A percentile compares a stretch with the other conserved stretches of the same genome.
phyloP scores from a whole-genome alignment of 2,888 invertebrate species.

The Ectemnius lituratus region DNA sequence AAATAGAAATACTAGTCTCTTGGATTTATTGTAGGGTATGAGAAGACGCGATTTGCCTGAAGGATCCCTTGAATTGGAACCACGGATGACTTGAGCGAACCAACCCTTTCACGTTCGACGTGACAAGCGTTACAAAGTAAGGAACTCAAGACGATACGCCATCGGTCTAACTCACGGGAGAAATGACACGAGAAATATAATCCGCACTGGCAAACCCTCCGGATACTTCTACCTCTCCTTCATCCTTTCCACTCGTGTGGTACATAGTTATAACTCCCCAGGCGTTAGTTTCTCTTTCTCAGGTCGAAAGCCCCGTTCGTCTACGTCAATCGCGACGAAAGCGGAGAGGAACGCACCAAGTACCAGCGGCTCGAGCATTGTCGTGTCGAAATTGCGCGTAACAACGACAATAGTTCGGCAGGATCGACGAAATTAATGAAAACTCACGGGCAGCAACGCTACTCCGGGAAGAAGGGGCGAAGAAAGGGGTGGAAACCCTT shows the following conservation, averaged over 20 bases:
- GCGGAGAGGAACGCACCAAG: background rate
- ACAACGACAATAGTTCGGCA: slow-evolving; percentile 73
- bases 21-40: too few relatives aligned
- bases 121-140: slow-evolving; percentile 24
- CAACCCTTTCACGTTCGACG: slow-evolving; percentile 4
- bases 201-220: slow-evolving; percentile 50
- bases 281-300: slow-evolving; percentile 48
- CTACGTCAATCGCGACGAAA: slow-evolving; percentile 65
- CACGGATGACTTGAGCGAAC: background rate
- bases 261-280: slow-evolving; percentile 58
- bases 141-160: slow-evolving; percentile 43
- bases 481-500: slow-evolving; percentile 57
- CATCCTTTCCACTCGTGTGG: slow-evolving; percentile 25
- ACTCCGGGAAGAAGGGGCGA: slow-evolving; percentile 50
- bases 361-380: slow-evolving; percentile 55
- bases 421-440: slow-evolving; percentile 75
- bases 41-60: too few relatives aligned
- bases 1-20: too few relatives aligned
- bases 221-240: slow-evolving; percentile 57
- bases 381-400: slow-evolving; percentile 73
- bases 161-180: slow-evolving; percentile 63
- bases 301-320: slow-evolving; percentile 29
- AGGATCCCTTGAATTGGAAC: too few relatives aligned
- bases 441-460: slow-evolving; percentile 59
- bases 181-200: slow-evolving; percentile 72